phyloP scores from a whole-genome alignment of 2,888 invertebrate species.

The Folsomia candida region DNA sequence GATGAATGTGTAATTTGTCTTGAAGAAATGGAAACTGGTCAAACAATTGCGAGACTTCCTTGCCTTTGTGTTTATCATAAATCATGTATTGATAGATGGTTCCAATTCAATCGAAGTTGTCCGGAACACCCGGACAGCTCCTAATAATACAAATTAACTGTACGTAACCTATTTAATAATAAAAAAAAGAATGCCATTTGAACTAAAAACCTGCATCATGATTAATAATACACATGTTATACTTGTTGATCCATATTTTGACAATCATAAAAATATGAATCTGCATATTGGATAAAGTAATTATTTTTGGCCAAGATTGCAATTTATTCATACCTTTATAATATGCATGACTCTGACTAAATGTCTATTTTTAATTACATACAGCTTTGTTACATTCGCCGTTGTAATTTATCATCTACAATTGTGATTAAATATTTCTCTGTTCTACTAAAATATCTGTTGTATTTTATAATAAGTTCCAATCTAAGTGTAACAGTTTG shows the following conservation, averaged over 20 bases:
- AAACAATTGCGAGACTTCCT: conserved; percentile 96
- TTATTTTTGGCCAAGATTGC: too few species aligned
- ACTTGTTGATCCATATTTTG: too few species aligned
- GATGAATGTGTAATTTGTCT: conserved; percentile 97
- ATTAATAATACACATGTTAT: too few species aligned
- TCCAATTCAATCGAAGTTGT: conserved; percentile 97
- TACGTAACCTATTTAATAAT: conserved; percentile 1
- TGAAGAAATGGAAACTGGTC: conserved; percentile 91
- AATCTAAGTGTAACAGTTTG: neutral
- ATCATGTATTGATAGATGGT: conserved; percentile 99
- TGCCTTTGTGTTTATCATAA: conserved; percentile 99
- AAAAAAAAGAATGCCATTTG: neutral
- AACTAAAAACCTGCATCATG: neutral
- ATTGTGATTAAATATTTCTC: neutral
- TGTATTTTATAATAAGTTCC: neutral
- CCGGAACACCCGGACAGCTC: conserved; percentile 94
- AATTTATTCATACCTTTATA: too few species aligned
- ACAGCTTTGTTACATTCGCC: too few species aligned
- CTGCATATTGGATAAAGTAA: too few species aligned
- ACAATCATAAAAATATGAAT: too few species aligned
- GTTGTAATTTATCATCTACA: too few species aligned
- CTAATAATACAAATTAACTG: conserved; percentile 55
- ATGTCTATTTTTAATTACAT: too few species aligned
- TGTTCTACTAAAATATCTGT: neutral
- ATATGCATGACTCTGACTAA: too few species aligned